These are phyloP conservation scores for Acrobasis consociella DNA, from an alignment of 2,888 invertebrate species.

Conservation along the genomic window DNA sequence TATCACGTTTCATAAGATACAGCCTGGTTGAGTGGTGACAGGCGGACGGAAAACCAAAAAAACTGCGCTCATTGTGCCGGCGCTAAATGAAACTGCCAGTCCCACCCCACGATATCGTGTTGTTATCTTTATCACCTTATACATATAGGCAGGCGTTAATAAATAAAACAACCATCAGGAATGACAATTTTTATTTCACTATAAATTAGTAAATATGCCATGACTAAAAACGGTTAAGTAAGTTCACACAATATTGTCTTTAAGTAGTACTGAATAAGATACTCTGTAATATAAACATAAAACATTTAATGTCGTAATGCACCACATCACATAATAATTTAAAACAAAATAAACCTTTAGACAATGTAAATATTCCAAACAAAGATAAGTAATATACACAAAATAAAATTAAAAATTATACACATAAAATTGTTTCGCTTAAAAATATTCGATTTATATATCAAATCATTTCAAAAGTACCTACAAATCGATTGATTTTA, in stretches of 20 bases:
- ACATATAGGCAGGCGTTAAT: background rate
- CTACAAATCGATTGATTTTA: no score
- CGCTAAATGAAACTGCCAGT: no score
- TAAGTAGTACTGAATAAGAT: background rate
- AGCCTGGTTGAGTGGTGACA: no score
- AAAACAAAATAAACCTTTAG: slow-evolving; percentile 30
- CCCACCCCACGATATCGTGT: background rate
- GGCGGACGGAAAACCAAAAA: no score
- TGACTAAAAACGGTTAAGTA: slow-evolving; percentile 11
- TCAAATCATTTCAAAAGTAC: background rate
- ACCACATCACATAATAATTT: background rate
- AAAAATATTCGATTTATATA: background rate
- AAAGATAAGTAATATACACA: background rate
- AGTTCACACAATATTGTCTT: slow-evolving; percentile 15
- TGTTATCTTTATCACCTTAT: background rate
- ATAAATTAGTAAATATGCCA: slow-evolving; percentile 17
- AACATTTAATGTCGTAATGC: slow-evolving; percentile 2
- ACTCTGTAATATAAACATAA: background rate
- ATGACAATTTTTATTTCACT: slow-evolving; percentile 20
- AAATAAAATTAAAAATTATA: no score
- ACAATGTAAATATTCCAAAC: slow-evolving; percentile 11
- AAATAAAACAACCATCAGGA: slow-evolving; percentile 18
- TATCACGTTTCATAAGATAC: no score
- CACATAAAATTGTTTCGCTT: no score
- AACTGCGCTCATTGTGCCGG: no score